phyloP scores from a whole-genome alignment of 2,888 invertebrate genomes.

The Drosophila colorata region DNA sequence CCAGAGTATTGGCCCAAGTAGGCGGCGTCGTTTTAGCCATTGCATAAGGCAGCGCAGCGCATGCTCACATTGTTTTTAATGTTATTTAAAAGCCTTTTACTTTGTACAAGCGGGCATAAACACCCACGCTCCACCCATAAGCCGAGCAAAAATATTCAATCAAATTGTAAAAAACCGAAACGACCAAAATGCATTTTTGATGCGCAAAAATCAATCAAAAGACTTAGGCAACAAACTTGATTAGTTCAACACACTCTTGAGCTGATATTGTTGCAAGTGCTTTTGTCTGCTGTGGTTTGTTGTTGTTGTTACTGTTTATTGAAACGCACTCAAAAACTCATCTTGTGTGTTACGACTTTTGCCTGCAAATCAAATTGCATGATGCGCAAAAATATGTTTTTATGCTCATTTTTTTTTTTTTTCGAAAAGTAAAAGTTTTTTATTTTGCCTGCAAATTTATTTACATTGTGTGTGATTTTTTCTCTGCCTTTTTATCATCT shows the following conservation, averaged over 20 bases:
- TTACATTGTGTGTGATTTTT: constrained; percentile 36
- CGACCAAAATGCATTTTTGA: constrained; percentile 51
- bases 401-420: constrained; percentile 11
- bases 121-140: constrained; percentile 35
- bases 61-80: constrained; percentile 51
- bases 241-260: constrained; percentile 49
- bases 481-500: constrained; percentile 27
- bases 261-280: constrained; percentile 9
- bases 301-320: constrained; percentile 20
- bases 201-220: constrained; percentile 50
- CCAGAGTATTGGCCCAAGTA: constrained; percentile 16
- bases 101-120: constrained; percentile 18
- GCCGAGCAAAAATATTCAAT: constrained; percentile 14
- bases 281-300: constrained; percentile 27
- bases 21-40: constrained; percentile 39
- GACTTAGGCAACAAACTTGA: constrained; percentile 70
- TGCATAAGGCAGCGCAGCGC: constrained; percentile 55
- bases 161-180: constrained; percentile 4
- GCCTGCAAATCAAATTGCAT: constrained; percentile 75
- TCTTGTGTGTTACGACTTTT: constrained; percentile 33
- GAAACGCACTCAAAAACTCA: constrained; percentile 50
- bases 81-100: constrained; percentile 71
- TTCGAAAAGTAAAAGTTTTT: constrained; percentile 75
- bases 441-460: constrained; percentile 53
- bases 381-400: constrained; percentile 68